A percentile compares a stretch with the other conserved stretches of the same genome.
Conservation (phyloP, 2,888 invertebrate species). For the Synanthedon andrenaeformis region DNA sequence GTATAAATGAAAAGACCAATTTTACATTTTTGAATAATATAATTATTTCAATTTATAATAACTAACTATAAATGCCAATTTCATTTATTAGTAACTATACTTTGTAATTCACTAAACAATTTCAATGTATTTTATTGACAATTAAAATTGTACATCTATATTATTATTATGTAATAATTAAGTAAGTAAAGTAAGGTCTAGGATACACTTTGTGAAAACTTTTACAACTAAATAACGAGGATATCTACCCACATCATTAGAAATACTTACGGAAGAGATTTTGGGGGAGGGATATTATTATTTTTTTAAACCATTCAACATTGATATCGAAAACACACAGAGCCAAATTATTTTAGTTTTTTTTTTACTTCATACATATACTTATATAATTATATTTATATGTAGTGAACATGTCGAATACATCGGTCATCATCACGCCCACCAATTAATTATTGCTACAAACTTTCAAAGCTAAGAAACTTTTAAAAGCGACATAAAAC, state of each 20-base stretch:
- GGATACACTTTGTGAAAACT: constrained; percentile 11
- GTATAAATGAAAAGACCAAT: constrained; percentile 60
- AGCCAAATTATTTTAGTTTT: constrained; percentile 18
- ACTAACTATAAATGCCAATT: constrained; percentile 69
- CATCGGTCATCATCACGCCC: constrained; percentile 5
- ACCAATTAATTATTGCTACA: constrained; percentile 10
- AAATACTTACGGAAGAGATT: neutral
- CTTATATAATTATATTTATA: neutral
- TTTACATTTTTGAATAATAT: constrained; percentile 68
- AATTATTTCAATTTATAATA: constrained; percentile 70
- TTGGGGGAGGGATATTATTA: neutral
- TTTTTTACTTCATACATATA: neutral
- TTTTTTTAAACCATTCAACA: neutral
- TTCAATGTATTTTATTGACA: constrained; percentile 30
- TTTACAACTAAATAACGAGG: constrained; percentile 22
- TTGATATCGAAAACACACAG: constrained; percentile 12
- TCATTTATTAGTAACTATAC: constrained; percentile 53
- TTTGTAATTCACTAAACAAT: constrained; percentile 54
- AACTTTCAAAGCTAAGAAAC: constrained; percentile 6
- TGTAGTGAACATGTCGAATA: constrained; percentile 3
- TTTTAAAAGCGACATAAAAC: neutral
- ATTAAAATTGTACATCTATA: constrained; percentile 30
- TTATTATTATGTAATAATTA: constrained; percentile 6
- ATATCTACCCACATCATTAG: neutral
- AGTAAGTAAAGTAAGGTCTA: constrained; percentile 20